phyloP scores from a whole-genome alignment of 2,113 vertebrate species.

The Noctilio leporinus region DNA sequence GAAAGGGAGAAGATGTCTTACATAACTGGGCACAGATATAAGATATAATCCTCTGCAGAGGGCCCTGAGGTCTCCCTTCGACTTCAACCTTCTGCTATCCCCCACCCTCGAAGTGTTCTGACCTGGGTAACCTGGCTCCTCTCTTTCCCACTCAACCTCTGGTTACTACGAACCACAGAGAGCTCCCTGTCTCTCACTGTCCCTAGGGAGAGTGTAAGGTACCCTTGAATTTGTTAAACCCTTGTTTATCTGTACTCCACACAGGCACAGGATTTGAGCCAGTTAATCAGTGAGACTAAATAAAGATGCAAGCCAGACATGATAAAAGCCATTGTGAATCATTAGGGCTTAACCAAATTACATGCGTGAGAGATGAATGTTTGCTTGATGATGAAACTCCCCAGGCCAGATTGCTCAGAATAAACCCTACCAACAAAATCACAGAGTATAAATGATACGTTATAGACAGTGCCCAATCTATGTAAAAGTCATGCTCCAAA shows the following conservation, averaged over 20 bases:
- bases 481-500: not conserved
- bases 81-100: fast-evolving
- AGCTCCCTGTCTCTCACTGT: not conserved
- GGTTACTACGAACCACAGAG: not conserved
- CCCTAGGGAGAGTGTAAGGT: not conserved
- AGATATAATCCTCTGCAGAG: not conserved
- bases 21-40: not conserved
- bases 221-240: not conserved
- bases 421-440: slow-evolving; percentile 17
- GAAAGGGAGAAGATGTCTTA: not conserved
- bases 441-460: not conserved
- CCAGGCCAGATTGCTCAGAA: not conserved
- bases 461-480: not conserved
- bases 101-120: not conserved
- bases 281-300: slow-evolving; percentile 54
- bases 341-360: slow-evolving; percentile 42
- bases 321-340: not conserved
- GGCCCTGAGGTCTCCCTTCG: not conserved
- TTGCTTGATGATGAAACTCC: not conserved
- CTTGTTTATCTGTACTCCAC: not conserved
- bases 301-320: slow-evolving; percentile 14
- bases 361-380: not conserved
- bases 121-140: not conserved
- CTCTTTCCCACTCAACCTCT: not conserved
- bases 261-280: not conserved